These are phyloP conservation scores for Thaleichthys pacificus DNA, from an alignment of 2,797 vertebrate genomes.

Conservation along the genomic window DNA sequence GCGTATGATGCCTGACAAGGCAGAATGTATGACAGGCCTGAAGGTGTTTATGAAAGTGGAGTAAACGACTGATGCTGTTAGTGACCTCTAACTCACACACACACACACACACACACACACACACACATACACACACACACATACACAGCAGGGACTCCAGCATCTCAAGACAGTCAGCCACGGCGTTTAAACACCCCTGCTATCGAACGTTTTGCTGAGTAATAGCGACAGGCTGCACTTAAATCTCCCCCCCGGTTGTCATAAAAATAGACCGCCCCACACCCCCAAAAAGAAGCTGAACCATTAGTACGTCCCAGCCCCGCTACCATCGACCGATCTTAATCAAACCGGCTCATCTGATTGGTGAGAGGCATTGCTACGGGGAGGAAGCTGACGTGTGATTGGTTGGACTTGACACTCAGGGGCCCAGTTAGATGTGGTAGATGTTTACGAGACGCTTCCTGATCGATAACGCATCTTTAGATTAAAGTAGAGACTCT, in stretches of 20 bases:
- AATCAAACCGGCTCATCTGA: constrained; percentile 44
- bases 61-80: too few species aligned
- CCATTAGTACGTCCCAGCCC: constrained; percentile 37
- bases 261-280: constrained; percentile 19
- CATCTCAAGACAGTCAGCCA: constrained; percentile 14
- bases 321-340: constrained; percentile 27
- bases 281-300: constrained; percentile 2
- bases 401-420: constrained; percentile 38
- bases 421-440: constrained; percentile 21
- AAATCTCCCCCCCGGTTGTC: constrained; percentile 23
- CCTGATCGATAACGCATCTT: constrained; percentile 51
- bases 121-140: too few species aligned
- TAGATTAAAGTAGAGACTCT: constrained; percentile 35
- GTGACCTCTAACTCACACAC: too few species aligned
- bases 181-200: constrained; percentile 28
- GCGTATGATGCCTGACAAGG: too few species aligned
- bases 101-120: too few species aligned
- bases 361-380: constrained; percentile 52
- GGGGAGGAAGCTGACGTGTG: constrained; percentile 34
- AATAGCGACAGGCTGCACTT: constrained; percentile 24
- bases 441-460: constrained; percentile 8
- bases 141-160: too few species aligned
- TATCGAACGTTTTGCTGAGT: constrained; percentile 41
- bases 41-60: too few species aligned
- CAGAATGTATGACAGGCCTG: too few species aligned